These are phyloP conservation scores for pig (Sus scrofa) DNA, from an alignment of 2,113 vertebrate species.

Conservation along the genomic window T2T-Sscrofa CM000816.6:16671501-16672000, in stretches of 20 bases:
- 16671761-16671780: neutral
- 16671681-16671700: neutral
- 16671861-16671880: neutral
- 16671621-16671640: neutral
- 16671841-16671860: neutral
- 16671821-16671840: neutral
- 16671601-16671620: neutral
- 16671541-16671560: neutral
- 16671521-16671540: neutral
- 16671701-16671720: neutral
- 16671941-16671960: neutral
- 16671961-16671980: neutral
- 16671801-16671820: neutral
- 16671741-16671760: neutral
- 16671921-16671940: neutral
- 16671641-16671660: neutral
- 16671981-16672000: neutral
- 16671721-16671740: neutral
- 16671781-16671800: neutral
- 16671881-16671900: neutral
- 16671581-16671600: neutral
- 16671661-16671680: neutral
- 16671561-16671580: neutral
- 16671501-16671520: neutral
- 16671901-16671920: neutral